Base-by-base conservation (phyloP, 2,888 invertebrate genomes). In the Scaptomyza tumidula region DNA sequence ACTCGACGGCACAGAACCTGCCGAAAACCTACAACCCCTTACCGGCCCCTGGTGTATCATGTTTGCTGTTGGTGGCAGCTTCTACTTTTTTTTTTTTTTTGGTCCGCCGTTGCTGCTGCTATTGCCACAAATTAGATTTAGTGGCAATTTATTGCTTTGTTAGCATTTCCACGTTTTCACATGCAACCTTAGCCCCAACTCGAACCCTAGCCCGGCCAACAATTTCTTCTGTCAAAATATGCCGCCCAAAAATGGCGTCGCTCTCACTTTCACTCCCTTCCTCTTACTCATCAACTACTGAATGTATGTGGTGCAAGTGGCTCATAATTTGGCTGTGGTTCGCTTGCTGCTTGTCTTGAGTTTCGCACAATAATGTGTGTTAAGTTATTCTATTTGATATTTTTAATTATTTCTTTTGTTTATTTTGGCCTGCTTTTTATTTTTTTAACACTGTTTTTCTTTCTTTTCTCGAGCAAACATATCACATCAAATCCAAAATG, bases 121-220 rank as follows among this genome's bases (percentile, higher is more conserved):
- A 59, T 16, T 75, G 72, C 78, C 78, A 76, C 80, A 78, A 78
- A 78, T 78, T 79, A 78, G 78, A 78, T 78, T 79, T 78, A 75
- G 79, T 79, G 80, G 80, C 80, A 78, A 78, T 78, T 78, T 78
- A 78, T 78, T 76, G 78, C 76, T 79, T 79, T 78, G 80, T 78
- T 78, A 75, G 79, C 78, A 78, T 78, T 79, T 67, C 69, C 72
- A 69, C 66, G 71, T 64, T 44, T 64, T 44, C 63, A 7, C 41
- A 43, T 10, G 7, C 39, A 27, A 14, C 29, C 11, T 19, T 0
- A 11, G 5, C 14, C 44, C 39, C 16, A 7, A 9, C 29, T 9
- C 29, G 7, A 9, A 1, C 2, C 6, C n/a, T 33, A 5, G 14
- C 0, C 27, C 19, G 3, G 3, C 44, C 44, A 9, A 33, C n/a